A percentile compares a stretch with the other conserved stretches of the same genome.
Evolutionary conservation across 2,113 vertebrate genomes (phyloP).

Genomic region (Suricata suricatta): DNA sequence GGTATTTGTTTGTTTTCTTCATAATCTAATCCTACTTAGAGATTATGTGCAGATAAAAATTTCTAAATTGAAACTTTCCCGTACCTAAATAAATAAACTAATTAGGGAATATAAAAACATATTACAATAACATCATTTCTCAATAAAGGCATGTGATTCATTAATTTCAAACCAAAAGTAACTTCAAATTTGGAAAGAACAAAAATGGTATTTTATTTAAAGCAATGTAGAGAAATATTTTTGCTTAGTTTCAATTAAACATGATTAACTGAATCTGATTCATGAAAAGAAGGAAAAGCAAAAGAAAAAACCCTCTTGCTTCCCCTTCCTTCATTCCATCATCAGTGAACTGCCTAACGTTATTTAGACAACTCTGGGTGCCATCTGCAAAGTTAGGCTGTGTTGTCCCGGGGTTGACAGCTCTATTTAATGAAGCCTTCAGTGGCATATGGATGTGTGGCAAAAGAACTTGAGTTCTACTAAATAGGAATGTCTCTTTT

Average conservation of each 20-base stretch:
- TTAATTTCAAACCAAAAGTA: not conserved
- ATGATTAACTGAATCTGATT: not conserved
- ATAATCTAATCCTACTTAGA: not conserved
- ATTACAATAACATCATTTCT: not conserved
- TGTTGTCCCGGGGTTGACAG: not conserved
- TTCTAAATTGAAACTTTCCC: not conserved
- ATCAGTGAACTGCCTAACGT: not conserved
- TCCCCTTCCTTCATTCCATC: not conserved
- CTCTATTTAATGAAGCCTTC: not conserved
- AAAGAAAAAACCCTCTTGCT: not conserved
- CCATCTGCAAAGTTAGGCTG: not conserved
- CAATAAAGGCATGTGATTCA: not conserved
- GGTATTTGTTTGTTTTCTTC: fast-evolving
- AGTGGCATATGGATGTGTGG: not conserved
- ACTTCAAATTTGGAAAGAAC: not conserved
- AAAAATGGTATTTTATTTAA: not conserved
- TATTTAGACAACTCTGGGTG: not conserved
- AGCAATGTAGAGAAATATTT: not conserved
- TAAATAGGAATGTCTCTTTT: not conserved
- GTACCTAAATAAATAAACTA: not conserved
- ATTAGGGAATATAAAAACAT: not conserved
- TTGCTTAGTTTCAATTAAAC: not conserved
- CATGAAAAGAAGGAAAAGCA: not conserved
- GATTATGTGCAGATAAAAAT: not conserved
- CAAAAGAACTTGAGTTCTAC: not conserved